Evolutionary conservation across 2,888 invertebrate genomes (phyloP).

Genomic region (Aphidoletes aphidimyza): DNA sequence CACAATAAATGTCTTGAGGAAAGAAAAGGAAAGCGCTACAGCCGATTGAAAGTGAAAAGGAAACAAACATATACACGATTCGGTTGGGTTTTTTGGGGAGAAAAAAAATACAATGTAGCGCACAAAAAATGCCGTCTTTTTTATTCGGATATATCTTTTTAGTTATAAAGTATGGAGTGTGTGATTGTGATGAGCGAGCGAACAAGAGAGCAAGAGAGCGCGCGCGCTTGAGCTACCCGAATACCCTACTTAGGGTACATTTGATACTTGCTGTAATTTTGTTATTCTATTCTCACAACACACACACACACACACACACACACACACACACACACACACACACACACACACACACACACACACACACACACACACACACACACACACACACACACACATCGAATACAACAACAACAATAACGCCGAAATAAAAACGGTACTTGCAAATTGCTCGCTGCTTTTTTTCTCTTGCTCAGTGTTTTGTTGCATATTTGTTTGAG

Average conservation of each 20-base stretch:
- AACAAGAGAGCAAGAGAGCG: no score
- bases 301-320: no score
- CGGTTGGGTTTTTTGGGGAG: no score
- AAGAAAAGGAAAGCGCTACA: conserved; percentile 6
- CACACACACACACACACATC: no score
- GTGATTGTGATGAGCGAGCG: no score
- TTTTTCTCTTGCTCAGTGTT: neutral
- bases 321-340: no score
- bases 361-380: no score
- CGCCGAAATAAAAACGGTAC: no score
- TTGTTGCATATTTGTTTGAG: neutral
- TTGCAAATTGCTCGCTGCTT: neutral
- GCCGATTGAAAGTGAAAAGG: neutral
- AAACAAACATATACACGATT: conserved; percentile 8
- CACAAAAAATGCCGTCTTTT: no score
- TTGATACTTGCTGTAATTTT: neutral
- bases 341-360: no score
- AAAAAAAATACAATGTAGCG: neutral
- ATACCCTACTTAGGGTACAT: neutral
- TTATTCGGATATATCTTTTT: conserved; percentile 23
- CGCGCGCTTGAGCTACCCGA: neutral
- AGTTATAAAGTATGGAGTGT: neutral
- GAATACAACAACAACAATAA: no score
- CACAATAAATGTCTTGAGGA: conserved; percentile 39
- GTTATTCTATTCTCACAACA: neutral